A percentile compares a stretch with the other conserved stretches of the same genome.
Conservation (phyloP, 2,113 vertebrate species). For the Sturnus vulgaris region DNA sequence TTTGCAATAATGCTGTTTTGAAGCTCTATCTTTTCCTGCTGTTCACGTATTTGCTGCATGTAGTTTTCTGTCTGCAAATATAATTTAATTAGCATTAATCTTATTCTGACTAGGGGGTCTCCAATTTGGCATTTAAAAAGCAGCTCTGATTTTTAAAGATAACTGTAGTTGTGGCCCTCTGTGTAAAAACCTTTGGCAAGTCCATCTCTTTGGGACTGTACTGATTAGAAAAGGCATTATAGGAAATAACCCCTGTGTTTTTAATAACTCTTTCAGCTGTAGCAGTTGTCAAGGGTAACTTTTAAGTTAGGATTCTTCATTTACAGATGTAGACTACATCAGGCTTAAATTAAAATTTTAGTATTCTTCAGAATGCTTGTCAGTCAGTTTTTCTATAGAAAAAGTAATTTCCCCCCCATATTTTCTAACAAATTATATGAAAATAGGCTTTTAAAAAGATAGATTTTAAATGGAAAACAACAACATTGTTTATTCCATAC, state of each 20-base stretch:
- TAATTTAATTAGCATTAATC: slow-evolving; percentile 65
- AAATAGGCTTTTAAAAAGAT: neutral
- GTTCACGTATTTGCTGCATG: slow-evolving; percentile 83
- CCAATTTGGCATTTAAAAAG: neutral
- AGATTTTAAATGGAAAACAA: neutral
- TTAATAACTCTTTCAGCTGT: neutral
- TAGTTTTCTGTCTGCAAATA: slow-evolving; percentile 88
- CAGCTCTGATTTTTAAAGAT: neutral
- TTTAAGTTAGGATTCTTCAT: neutral
- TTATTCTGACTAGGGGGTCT: slow-evolving; percentile 2
- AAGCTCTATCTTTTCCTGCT: slow-evolving; percentile 87
- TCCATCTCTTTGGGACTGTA: neutral
- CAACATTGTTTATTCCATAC: neutral
- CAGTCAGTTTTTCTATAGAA: neutral
- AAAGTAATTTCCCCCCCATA: neutral
- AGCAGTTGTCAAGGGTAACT: neutral
- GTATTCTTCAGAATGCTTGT: neutral
- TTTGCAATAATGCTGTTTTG: slow-evolving; percentile 83
- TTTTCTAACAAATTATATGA: neutral
- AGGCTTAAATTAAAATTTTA: neutral
- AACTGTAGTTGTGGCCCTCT: neutral
- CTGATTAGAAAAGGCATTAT: neutral
- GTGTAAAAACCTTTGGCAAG: neutral
- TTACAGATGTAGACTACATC: neutral
- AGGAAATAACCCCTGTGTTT: neutral